These are phyloP conservation scores for Mus spicilegus DNA, from an alignment of 2,113 vertebrate genomes.

Conservation along the genomic window DNA sequence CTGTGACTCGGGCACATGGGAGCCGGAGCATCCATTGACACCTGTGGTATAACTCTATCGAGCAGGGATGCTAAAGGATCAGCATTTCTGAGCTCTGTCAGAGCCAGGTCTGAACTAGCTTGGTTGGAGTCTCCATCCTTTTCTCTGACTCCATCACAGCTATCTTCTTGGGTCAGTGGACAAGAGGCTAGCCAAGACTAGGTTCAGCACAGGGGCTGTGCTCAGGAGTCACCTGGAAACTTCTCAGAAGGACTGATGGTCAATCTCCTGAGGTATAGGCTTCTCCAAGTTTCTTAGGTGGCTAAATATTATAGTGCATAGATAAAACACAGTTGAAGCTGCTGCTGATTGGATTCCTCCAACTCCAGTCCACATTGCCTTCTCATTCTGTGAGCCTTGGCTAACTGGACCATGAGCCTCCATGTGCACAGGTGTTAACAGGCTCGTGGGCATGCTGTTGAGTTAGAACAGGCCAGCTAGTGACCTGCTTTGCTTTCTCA, in stretches of 20 bases:
- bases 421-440: fast-evolving
- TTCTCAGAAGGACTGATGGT: not conserved
- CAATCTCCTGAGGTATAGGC: not conserved
- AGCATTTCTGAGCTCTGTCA: not conserved
- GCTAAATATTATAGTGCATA: not conserved
- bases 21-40: fast-evolving
- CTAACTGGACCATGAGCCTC: fast-evolving
- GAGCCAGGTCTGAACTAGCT: not conserved
- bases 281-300: not conserved
- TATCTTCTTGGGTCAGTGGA: fast-evolving
- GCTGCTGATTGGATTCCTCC: not conserved
- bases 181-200: not conserved
- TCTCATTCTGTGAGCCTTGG: not conserved
- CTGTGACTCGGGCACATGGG: fast-evolving
- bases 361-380: not conserved
- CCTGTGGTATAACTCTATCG: fast-evolving
- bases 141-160: not conserved
- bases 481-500: not conserved
- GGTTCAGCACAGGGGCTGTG: not conserved
- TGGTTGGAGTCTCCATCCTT: not conserved
- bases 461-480: not conserved
- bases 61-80: not conserved
- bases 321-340: not conserved
- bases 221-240: not conserved
- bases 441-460: not conserved